Evolutionary conservation across 2,888 invertebrate species (phyloP), one percentile per base, ranked within the genome.

Genomic region (Spodoptera picta): DNA sequence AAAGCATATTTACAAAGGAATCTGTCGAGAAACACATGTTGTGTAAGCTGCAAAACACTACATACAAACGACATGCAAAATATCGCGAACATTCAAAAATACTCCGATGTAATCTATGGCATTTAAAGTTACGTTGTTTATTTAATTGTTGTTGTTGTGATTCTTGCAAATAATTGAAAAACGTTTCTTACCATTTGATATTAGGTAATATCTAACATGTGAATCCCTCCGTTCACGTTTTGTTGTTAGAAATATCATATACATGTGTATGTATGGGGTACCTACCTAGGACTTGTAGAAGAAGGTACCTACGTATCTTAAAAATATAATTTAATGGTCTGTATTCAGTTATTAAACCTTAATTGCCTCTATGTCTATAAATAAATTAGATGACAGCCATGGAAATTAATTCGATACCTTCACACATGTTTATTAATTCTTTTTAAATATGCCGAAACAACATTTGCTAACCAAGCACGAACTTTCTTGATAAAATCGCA

Each of bases 1-100:
- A 55, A 58, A 56, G 19, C 19, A 60, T 65, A 67, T 58, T 63
- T 57, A 71, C 51, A 45, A 60, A 54, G 47, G 43, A 45, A 60
- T 55, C 27, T 63, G 53, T 48, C 43, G 43, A 50, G 61, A 44
- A 48, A 44, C 56, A 54, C 14, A 31, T 23, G 49, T 72, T 72
- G 53, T 66, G 64, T 69, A 72, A 79, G 52, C 57, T 60, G 27
- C 43, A 60, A 70, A 42, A 36, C 31, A 31, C 36, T 47, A 46
- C 51, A 60, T 36, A 36, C 36, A 36, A 36, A 36, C 5, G 36
- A 14, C 54, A 45, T 55, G 47, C 65, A 46, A 62, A 60, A 19
- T 43, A 63, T 58, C 27, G 53, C 19, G 36, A 58, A 12, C 44
- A 27, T 54, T 42, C n/a, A 42, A 63, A 60, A 58, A 44, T 36